Conservation (phyloP, 2,113 vertebrate genomes). For the Blennius ocellaris region DNA sequence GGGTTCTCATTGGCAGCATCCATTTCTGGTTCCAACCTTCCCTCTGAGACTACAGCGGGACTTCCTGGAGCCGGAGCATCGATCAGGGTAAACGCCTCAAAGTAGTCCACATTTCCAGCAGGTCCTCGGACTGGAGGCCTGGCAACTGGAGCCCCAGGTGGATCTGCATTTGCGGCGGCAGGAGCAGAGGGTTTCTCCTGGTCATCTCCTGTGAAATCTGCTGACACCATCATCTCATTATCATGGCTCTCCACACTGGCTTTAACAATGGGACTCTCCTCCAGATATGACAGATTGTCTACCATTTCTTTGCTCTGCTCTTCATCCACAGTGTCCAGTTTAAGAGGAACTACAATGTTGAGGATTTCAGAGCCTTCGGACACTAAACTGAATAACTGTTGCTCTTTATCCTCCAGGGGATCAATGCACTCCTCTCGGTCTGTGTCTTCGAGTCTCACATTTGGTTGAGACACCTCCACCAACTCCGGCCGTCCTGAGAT, state of each 20-base stretch:
- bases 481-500: conserved; percentile 74
- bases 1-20: conserved; percentile 43
- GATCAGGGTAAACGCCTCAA: conserved; percentile 91
- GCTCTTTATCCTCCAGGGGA: conserved; percentile 76
- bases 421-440: conserved; percentile 36
- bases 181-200: background rate
- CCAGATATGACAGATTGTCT: conserved; percentile 90
- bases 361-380: conserved; percentile 94
- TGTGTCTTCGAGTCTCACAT: conserved; percentile 50
- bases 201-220: background rate
- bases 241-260: conserved; percentile 48
- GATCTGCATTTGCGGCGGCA: conserved; percentile 44
- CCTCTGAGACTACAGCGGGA: conserved; percentile 37
- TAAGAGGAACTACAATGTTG: conserved; percentile 89
- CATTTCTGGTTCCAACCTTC: conserved; percentile 40
- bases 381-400: conserved; percentile 88
- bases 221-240: conserved; percentile 20
- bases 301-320: conserved; percentile 89
- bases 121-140: conserved; percentile 37
- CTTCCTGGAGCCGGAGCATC: conserved; percentile 84
- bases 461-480: conserved; percentile 76
- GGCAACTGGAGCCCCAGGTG: conserved; percentile 62
- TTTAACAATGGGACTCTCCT: conserved; percentile 82
- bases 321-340: conserved; percentile 88
- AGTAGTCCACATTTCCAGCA: conserved; percentile 87